Evolutionary conservation across 1,140 invertebrate species (phyloP), one percentile per base, ranked within the genome.

Genomic region (Paralvinella palmiformis): DNA sequence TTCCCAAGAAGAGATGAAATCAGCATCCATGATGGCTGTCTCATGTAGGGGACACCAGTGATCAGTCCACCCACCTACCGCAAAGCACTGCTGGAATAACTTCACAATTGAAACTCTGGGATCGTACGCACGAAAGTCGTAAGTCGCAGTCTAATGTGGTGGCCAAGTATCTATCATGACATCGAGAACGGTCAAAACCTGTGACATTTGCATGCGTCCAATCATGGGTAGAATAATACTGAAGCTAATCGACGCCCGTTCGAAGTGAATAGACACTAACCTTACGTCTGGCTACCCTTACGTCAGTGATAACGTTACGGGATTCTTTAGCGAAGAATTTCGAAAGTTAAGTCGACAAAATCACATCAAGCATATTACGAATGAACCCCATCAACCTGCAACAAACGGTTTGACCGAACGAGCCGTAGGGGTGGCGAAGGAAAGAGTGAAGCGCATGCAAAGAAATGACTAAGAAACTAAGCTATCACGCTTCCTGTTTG

Each of bases 181-280:
- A 62, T 62, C 4, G 60, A 62, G 44, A n/a, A 62, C 22, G n/a
- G n/a, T n/a, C n/a, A n/a, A n/a, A n/a, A 22, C 31, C 20, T 20
- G 22, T 2, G 31, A 55, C 24, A 37, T 31, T 0, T 80, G 78
- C 66, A 66, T 71, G 20, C 69, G 81, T 15, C 81, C 76, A 27
- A 76, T 80, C 53, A 55, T 72, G 31, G 71, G 69, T 1, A 66
- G 74, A 60, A 75, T 68, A 62, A 83, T 79, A 62, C 29, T 55
- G 15, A 58, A 65, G n/a, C 27, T 65, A n/a, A 41, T 56, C 7
- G 57, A 53, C 31, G 41, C 29, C n/a, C 53, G 27, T 57, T 64
- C 29, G 10, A 55, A 50, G 52, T 59, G 41, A 20, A 59, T 20
- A 31, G 68, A 53, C 48, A 36, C 48, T 22, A 10, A 63, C 62